phyloP scores from a whole-genome alignment of 1,140 invertebrate genomes.

The Drosophila suzukii region DNA sequence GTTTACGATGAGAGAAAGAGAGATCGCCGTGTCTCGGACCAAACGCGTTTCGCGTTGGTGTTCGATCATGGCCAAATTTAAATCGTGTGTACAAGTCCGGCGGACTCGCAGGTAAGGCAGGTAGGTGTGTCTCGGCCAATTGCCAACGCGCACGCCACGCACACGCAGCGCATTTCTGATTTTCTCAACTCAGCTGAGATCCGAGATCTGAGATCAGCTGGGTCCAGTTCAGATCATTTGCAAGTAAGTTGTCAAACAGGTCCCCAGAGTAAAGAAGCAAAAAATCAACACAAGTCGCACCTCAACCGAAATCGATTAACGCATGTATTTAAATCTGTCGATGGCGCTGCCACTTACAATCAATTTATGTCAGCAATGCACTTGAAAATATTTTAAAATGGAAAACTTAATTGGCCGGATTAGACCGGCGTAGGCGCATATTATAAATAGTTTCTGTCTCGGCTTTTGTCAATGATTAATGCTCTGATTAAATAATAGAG shows the following conservation, averaged over 20 bases:
- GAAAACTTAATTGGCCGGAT: conserved; percentile 16
- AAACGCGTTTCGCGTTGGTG: conserved; percentile 45
- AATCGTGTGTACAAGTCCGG: conserved; percentile 12
- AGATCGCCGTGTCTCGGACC: conserved; percentile 17
- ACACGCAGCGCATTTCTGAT: conserved; percentile 49
- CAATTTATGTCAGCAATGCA: conserved; percentile 52
- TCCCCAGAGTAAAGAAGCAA: conserved; percentile 26
- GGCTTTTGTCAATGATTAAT: conserved; percentile 16
- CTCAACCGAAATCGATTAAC: conserved; percentile 43
- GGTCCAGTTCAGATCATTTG: conserved; percentile 34
- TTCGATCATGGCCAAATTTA: conserved; percentile 78
- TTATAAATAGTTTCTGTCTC: neutral
- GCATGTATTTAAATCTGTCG: conserved; percentile 64
- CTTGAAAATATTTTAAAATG: conserved; percentile 55
- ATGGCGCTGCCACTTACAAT: conserved; percentile 36
- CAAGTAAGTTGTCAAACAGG: conserved; percentile 67
- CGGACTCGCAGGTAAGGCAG: conserved; percentile 30
- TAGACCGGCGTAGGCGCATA: neutral
- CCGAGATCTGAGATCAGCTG: conserved; percentile 15
- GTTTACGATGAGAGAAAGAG: conserved; percentile 48
- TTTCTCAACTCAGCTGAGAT: conserved; percentile 9
- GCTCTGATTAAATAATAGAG: neutral
- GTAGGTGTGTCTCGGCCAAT: conserved; percentile 74
- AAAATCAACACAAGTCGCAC: conserved; percentile 35
- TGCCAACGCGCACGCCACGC: conserved; percentile 65